Evolutionary conservation across 2,888 invertebrate species (phyloP).

Genomic region (Acheta domesticus): DNA sequence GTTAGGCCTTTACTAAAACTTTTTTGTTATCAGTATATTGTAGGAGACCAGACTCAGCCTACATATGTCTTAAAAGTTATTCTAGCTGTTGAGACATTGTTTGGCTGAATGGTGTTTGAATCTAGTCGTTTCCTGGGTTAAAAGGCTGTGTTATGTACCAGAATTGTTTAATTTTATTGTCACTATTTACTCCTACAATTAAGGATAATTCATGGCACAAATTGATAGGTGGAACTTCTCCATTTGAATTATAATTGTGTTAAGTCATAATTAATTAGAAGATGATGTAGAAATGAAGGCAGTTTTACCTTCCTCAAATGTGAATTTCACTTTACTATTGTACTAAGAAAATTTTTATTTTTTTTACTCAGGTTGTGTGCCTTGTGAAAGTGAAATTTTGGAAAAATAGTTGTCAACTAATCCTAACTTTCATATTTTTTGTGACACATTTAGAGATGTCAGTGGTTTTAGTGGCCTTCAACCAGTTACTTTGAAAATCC

Average conservation of each 20-base stretch:
- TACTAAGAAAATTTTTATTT: background rate
- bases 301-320: background rate
- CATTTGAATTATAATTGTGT: background rate
- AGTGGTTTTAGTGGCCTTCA: background rate
- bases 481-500: background rate
- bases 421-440: background rate
- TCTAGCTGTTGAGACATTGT: background rate
- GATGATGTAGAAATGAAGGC: background rate
- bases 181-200: slow-evolving; percentile 3
- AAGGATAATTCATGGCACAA: background rate
- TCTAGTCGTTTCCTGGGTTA: slow-evolving; percentile 47
- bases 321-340: slow-evolving; percentile 1
- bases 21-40: background rate
- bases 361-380: slow-evolving; percentile 4
- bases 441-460: background rate
- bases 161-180: slow-evolving; percentile 31
- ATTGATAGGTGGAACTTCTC: background rate
- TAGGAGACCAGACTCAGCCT: background rate
- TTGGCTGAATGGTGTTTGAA: slow-evolving; percentile 33
- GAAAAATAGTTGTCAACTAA: background rate
- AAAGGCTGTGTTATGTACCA: slow-evolving; percentile 35
- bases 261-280: background rate
- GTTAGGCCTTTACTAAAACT: slow-evolving; percentile 18
- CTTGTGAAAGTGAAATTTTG: background rate
- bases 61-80: background rate